Evolutionary conservation across 2,113 vertebrate species (phyloP), one percentile per base, ranked within the genome.

Genomic region (Chloropsis cyanopogon): DNA sequence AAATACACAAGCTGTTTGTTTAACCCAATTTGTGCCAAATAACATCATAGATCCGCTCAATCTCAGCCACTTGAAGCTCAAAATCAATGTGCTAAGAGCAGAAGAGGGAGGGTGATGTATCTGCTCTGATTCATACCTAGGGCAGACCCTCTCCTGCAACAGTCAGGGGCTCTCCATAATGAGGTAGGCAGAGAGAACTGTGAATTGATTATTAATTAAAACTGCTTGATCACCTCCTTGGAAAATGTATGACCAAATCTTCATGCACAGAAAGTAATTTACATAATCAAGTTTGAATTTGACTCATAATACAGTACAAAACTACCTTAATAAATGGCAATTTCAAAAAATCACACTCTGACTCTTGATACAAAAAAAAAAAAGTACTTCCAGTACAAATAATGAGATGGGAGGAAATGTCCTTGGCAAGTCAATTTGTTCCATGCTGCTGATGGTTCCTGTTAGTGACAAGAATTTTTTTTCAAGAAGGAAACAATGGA

Each of bases 401-500:
- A 89, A 93, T 35, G 78, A 86, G 71, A 89, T 61, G 50, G 92
- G 80, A 96, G 95, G 90, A 97, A 96, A 96, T 94, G 82, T 95
- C 90, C 94, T 93, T 97, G 96, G 94, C 94, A 92, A 97, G 90
- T 91, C 76, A 85, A 87, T 92, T 91, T 86, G 88, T 96, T 96
- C 91, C 73, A 64, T 80, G 88, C 88, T 84, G 82, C 72, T 93
- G 95, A 93, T 96, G 93, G 93, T 93, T 97, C 95, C 93, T 96
- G 90, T 92, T 95, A 94, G 94, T 53, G 80, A 86, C 84, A 90
- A 59, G 72, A 46, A 57, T 92, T 95, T 95, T 93, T 95, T 95
- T 95, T 96, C 84, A 92, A 92, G 92, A 77, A 68, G 86, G 83
- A 97, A 95, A 97, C 96, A 97, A 97, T 95, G 94, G 94, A 84